Evolutionary conservation across 2,797 vertebrate genomes (phyloP).

Genomic region (Mycteria americana): DNA sequence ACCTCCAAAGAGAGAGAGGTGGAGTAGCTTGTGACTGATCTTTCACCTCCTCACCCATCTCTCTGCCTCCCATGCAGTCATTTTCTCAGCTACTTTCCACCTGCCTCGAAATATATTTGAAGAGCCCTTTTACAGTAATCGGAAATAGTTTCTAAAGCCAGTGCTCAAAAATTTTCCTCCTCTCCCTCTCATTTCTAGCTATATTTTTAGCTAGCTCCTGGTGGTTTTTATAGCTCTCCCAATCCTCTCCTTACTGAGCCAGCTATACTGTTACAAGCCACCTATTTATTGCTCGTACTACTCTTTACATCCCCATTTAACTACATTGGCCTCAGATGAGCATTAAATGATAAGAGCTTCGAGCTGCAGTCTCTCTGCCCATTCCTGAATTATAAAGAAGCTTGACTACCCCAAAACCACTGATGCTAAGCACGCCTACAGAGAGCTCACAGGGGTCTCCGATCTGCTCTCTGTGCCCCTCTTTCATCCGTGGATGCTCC

Average conservation of each 20-base stretch:
- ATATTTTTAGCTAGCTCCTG: conserved; percentile 50
- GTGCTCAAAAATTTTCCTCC: conserved; percentile 33
- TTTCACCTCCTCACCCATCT: not conserved
- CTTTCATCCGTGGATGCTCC: not conserved
- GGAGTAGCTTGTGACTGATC: not conserved
- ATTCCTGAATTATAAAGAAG: not conserved
- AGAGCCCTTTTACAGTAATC: not conserved
- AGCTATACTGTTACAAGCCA: conserved; percentile 54
- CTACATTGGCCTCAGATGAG: conserved; percentile 43
- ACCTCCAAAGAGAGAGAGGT: not conserved
- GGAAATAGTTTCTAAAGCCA: conserved; percentile 44
- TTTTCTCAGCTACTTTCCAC: conserved; percentile 21
- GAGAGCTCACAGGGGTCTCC: not conserved
- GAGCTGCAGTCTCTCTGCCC: conserved; percentile 12
- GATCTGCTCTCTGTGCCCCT: not conserved
- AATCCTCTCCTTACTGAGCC: conserved; percentile 22
- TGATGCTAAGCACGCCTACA: conserved; percentile 4
- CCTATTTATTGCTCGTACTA: conserved; percentile 58
- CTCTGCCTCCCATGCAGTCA: not conserved
- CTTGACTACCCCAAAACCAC: not conserved
- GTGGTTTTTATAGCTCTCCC: conserved; percentile 58
- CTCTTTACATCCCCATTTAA: conserved; percentile 61
- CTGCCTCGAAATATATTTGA: conserved; percentile 14
- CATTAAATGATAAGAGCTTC: conserved; percentile 34
- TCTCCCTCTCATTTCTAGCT: conserved; percentile 36